Conservation (phyloP, 2,888 invertebrate genomes). For the Phyto melanocephala region DNA sequence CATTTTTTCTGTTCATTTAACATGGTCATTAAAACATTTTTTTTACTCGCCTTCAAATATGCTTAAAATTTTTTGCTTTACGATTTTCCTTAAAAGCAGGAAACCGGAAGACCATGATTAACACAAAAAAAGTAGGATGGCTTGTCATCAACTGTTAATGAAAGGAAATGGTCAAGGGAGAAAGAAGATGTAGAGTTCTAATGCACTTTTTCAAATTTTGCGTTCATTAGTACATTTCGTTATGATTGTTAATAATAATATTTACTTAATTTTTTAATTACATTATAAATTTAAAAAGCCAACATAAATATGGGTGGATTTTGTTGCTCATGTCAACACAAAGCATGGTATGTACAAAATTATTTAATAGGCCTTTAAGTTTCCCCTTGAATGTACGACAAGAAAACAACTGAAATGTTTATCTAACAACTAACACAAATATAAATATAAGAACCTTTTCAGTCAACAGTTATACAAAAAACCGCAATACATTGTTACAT, state of each 20-base stretch:
- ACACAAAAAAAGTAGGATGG: neutral
- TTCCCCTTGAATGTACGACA: neutral
- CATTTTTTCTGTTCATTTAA: neutral
- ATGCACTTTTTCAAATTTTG: neutral
- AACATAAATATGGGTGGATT: constrained; percentile 22
- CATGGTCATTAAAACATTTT: too few species aligned
- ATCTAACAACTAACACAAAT: neutral
- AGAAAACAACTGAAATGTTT: neutral
- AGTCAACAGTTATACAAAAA: too few species aligned
- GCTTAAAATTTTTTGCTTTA: neutral
- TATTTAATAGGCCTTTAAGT: neutral
- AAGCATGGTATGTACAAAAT: neutral
- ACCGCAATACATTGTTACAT: neutral
- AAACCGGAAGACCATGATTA: constrained; percentile 53
- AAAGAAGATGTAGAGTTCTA: neutral
- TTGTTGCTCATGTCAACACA: neutral
- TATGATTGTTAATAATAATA: constrained; percentile 21
- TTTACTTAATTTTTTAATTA: constrained; percentile 51
- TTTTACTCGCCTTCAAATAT: neutral
- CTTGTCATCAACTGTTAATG: neutral
- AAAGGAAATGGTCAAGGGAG: neutral
- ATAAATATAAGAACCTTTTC: too few species aligned
- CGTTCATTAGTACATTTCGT: neutral
- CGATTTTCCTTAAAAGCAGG: constrained; percentile 39
- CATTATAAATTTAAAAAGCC: constrained; percentile 21